Evolutionary conservation across 2,113 vertebrate species (phyloP).

Genomic region (Pavo muticus): DNA sequence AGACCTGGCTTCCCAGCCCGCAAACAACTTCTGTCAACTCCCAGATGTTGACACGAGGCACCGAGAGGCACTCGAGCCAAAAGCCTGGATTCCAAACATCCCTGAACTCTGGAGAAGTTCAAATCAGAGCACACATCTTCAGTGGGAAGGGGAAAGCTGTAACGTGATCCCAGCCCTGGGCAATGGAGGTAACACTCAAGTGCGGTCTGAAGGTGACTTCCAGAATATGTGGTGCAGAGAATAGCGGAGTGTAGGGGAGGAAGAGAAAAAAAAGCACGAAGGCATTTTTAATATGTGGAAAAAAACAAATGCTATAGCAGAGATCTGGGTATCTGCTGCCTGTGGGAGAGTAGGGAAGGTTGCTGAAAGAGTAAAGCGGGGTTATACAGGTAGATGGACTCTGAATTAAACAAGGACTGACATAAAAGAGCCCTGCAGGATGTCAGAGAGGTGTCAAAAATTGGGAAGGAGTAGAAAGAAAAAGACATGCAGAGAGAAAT

Average conservation of each 20-base stretch:
- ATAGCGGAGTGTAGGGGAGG: background rate
- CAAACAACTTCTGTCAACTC: slow-evolving; percentile 46
- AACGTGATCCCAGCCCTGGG: slow-evolving; percentile 49
- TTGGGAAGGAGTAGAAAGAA: background rate
- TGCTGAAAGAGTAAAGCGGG: slow-evolving; percentile 38
- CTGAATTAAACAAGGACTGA: slow-evolving; percentile 31
- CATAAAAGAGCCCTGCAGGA: background rate
- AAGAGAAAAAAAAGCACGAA: background rate
- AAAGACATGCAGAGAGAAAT: background rate
- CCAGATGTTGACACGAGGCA: slow-evolving; percentile 8
- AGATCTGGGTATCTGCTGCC: background rate
- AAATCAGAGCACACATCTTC: slow-evolving; percentile 64
- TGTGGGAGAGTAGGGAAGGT: background rate
- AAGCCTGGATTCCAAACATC: slow-evolving; percentile 67
- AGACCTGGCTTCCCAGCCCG: background rate
- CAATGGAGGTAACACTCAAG: slow-evolving; percentile 61
- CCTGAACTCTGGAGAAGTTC: slow-evolving; percentile 69
- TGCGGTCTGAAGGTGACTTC: slow-evolving; percentile 68
- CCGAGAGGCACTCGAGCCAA: slow-evolving; percentile 18
- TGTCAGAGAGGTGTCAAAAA: slow-evolving; percentile 25
- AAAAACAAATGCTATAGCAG: background rate
- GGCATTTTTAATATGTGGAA: background rate
- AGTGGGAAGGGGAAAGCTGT: slow-evolving; percentile 56
- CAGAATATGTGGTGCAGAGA: slow-evolving; percentile 5
- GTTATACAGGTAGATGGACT: slow-evolving; percentile 21